Evolutionary conservation across 1,140 invertebrate species (phyloP), one percentile per base, ranked within the genome.

Genomic region (Saxidomus purpurata): DNA sequence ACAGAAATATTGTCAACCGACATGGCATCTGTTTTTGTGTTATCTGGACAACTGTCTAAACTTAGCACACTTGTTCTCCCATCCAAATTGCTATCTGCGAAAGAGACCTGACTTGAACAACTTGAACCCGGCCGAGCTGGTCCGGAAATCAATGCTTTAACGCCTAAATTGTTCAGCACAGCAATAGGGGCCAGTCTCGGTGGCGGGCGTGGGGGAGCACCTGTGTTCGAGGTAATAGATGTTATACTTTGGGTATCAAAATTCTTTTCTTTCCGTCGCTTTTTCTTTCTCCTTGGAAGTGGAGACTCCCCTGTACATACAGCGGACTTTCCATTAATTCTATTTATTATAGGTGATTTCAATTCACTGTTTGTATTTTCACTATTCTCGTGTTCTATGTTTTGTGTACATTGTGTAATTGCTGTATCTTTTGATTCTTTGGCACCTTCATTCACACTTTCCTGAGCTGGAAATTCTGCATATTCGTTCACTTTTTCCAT

Each of bases 101-200:
- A 47, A 28, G 76, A 80, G 17, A 36, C 49, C 25, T 87, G 85
- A 43, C 85, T 87, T 25, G 74, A 82, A 36, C 63, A 74, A 38
- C 69, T 38, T 25, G 79, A 74, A 43, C 76, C 85, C 52, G 55
- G 85, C 25, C 76, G 38, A 59, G 9, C 59, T 15, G 36, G n/a
- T 25, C 47, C 28, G 11, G 34, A 28, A 8, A 15, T 28, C 22
- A 89, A 76, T 9, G 36, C 25, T 36, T 69, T 74, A 25, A 74
- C 25, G 19, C 31, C 81, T 19, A 83, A 67, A 61, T 19, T 47
- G 36, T 40, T 83, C 25, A 43, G 17, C 17, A 38, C 22, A 15
- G 47, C 28, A 38, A 89, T 83, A 22, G 90, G 90, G 38, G 71
- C 89, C 40, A 91, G 59, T 74, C 90, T 85, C 0, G 86, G 81